These are phyloP conservation scores for Bombyx mandarina DNA, from an alignment of 1,140 invertebrate genomes.

Conservation along the genomic window DNA sequence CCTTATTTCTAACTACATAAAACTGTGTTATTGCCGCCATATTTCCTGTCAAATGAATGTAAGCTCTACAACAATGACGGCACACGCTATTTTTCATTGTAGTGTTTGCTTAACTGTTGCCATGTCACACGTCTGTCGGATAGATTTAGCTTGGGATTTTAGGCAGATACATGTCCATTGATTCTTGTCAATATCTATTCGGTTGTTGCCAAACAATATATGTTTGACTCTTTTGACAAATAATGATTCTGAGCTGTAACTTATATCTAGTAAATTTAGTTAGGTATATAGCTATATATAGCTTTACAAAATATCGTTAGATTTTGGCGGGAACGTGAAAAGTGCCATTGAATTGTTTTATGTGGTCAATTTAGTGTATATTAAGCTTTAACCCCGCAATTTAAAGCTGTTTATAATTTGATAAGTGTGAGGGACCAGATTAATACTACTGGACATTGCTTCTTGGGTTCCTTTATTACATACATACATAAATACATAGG, in stretches of 20 bases:
- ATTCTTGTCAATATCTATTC: background rate
- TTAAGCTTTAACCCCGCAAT: no score
- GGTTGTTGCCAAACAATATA: constrained; percentile 3
- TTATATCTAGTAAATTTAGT: no score
- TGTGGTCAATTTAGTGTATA: no score
- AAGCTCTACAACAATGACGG: background rate
- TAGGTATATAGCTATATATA: no score
- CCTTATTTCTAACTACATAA: constrained; percentile 1
- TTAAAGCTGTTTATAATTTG: no score
- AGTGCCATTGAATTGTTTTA: no score
- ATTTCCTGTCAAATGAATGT: constrained; percentile 1
- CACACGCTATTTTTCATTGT: background rate
- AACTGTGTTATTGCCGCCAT: background rate
- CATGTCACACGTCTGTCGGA: constrained; percentile 19
- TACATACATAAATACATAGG: no score
- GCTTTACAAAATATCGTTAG: no score
- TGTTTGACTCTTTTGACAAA: background rate
- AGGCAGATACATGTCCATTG: constrained; percentile 1
- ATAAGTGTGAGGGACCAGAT: no score
- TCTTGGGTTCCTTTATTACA: no score
- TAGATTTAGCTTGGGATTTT: constrained; percentile 1
- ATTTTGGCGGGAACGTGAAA: no score
- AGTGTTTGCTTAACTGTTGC: constrained; percentile 34
- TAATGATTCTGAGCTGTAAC: background rate
- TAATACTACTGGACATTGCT: no score